Conservation (phyloP, 2,888 invertebrate genomes). For the Pachycephus smyrnensis region DNA sequence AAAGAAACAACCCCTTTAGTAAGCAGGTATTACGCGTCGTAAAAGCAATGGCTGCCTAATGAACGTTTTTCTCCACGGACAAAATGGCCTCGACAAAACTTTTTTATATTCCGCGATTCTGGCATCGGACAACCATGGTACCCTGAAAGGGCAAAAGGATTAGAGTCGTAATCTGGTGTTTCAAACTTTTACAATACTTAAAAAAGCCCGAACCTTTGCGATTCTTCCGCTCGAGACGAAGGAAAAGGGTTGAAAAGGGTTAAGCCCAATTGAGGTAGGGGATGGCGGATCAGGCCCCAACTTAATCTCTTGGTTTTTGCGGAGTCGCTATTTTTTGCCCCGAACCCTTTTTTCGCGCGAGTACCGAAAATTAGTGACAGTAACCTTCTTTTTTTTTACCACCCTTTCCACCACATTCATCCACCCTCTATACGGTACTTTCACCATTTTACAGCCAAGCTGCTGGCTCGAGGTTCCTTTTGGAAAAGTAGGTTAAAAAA, state of each 20-base stretch:
- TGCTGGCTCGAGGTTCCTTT: not conserved
- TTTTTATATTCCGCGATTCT: not conserved
- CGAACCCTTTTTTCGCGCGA: not conserved
- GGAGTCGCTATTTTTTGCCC: not conserved
- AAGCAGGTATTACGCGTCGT: not conserved
- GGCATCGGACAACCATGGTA: not conserved
- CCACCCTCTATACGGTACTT: not conserved
- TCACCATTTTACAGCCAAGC: not conserved
- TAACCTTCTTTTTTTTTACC: conserved; percentile 5
- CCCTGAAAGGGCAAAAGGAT: not conserved
- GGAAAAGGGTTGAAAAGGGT: conserved; percentile 43
- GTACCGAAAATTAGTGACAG: conserved; percentile 1
- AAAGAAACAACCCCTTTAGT: not conserved
- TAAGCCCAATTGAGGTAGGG: conserved; percentile 33
- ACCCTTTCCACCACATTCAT: not conserved
- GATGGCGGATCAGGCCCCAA: not conserved
- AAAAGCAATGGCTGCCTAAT: not conserved
- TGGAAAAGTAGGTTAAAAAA: conserved; percentile 4
- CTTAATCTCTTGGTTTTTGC: not conserved
- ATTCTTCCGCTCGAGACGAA: conserved; percentile 4
- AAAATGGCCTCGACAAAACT: not conserved
- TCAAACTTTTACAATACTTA: conserved; percentile 17
- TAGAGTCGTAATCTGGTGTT: not conserved
- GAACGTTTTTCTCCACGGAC: not conserved
- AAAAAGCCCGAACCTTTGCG: conserved; percentile 30